These are phyloP conservation scores for Trichonephila clavata DNA, from an alignment of 1,140 invertebrate species.

Conservation along the genomic window DNA sequence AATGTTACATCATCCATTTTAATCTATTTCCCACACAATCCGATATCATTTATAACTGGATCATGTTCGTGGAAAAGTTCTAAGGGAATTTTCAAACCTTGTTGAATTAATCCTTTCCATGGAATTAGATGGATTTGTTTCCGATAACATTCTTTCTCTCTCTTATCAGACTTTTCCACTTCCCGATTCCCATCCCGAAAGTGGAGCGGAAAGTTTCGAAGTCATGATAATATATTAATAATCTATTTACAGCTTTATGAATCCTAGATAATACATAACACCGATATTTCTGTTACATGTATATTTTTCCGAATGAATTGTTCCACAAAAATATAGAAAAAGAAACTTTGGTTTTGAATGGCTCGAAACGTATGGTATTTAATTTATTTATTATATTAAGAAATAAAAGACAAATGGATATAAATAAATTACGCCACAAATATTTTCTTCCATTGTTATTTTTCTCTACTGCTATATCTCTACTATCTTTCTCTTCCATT, in stretches of 20 bases:
- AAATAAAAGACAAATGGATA: too few species aligned
- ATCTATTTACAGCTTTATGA: not conserved
- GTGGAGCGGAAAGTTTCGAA: not conserved
- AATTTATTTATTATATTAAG: too few species aligned
- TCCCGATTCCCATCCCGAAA: not conserved
- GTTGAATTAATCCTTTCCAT: conserved; percentile 17
- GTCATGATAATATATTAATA: not conserved
- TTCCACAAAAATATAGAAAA: too few species aligned
- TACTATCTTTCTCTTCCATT: too few species aligned
- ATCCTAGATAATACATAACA: not conserved
- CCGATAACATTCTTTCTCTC: not conserved
- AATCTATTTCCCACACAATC: conserved; percentile 37
- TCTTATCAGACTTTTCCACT: not conserved
- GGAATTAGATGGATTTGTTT: conserved; percentile 43
- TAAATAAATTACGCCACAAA: too few species aligned
- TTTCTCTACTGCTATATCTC: too few species aligned
- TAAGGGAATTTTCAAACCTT: conserved; percentile 19
- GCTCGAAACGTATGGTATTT: too few species aligned
- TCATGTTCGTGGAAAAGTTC: not conserved
- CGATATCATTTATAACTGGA: conserved; percentile 61
- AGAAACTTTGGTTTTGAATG: too few species aligned
- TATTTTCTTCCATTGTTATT: too few species aligned
- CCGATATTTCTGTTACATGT: too few species aligned
- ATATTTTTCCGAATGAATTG: too few species aligned
- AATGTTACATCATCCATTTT: not conserved